A percentile compares a stretch with the other conserved stretches of the same genome.
These are phyloP conservation scores for Petrophora chlorosata DNA, from an alignment of 2,888 invertebrate genomes.

Conservation along the genomic window DNA sequence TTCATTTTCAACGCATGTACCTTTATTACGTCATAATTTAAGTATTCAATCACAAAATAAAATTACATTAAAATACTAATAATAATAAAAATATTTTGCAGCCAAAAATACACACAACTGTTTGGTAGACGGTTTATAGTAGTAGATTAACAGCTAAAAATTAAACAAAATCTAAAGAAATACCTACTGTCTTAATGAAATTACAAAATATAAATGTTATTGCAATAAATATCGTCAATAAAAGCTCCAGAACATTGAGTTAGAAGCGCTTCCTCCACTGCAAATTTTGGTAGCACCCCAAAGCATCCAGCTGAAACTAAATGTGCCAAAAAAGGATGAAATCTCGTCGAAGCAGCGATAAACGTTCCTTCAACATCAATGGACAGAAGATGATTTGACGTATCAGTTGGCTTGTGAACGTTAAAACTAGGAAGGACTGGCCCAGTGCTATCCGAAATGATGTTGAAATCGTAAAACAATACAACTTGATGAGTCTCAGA, in stretches of 20 bases:
- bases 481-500: slow-evolving; percentile 48
- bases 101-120: no score
- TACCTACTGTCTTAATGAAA: slow-evolving; percentile 1
- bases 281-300: slow-evolving; percentile 55
- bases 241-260: slow-evolving; percentile 58
- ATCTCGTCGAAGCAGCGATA: slow-evolving; percentile 56
- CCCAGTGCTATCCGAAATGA: slow-evolving; percentile 42
- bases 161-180: slow-evolving; percentile 27
- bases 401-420: slow-evolving; percentile 19
- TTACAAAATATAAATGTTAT: slow-evolving; percentile 63
- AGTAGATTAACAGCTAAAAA: slow-evolving; percentile 5
- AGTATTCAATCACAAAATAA: no score
- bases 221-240: slow-evolving; percentile 60
- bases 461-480: slow-evolving; percentile 56
- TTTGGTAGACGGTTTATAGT: no score
- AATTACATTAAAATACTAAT: no score
- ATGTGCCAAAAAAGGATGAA: slow-evolving; percentile 64
- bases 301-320: slow-evolving; percentile 55
- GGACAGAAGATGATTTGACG: slow-evolving; percentile 45
- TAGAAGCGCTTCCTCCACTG: slow-evolving; percentile 57
- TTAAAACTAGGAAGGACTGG: not conserved
- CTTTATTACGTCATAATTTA: no score
- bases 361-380: slow-evolving; percentile 64
- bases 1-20: no score
- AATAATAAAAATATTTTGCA: no score